Evolutionary conservation across 2,113 vertebrate genomes (phyloP).

Genomic region (Macquaria australasica): DNA sequence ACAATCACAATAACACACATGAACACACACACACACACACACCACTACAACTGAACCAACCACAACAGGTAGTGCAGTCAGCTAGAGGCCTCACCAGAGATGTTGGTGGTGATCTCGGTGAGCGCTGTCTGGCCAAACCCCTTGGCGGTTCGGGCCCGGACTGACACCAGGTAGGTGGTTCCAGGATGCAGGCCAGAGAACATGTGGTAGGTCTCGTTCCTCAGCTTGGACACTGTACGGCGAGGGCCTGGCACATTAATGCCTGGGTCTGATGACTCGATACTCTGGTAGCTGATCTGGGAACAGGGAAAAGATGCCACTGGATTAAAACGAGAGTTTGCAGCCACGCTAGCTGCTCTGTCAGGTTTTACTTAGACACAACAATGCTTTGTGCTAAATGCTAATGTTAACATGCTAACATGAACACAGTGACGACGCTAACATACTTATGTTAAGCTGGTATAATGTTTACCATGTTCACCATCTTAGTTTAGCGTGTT

Average conservation of each 20-base stretch:
- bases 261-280: constrained; percentile 92
- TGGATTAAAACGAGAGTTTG: not conserved
- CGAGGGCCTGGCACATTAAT: constrained; percentile 93
- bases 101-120: constrained; percentile 97
- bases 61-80: not conserved
- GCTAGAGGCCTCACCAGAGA: constrained; percentile 86
- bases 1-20: not conserved
- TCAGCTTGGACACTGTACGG: constrained; percentile 93
- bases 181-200: constrained; percentile 96
- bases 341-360: not conserved
- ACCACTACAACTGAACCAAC: not conserved
- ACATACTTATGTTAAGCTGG: not conserved
- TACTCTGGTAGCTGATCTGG: constrained; percentile 98
- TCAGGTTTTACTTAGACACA: not conserved
- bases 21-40: not conserved
- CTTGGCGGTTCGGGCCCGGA: constrained; percentile 92
- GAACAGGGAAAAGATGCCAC: not conserved
- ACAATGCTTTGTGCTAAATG: not conserved
- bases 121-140: constrained; percentile 95
- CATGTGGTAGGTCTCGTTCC: constrained; percentile 97
- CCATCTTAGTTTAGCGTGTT: not conserved
- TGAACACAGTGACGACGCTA: not conserved
- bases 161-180: constrained; percentile 96
- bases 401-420: not conserved
- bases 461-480: not conserved